Evolutionary conservation across 1,140 invertebrate species (phyloP), one percentile per base, ranked within the genome.

Genomic region (Antheraea mylitta): DNA sequence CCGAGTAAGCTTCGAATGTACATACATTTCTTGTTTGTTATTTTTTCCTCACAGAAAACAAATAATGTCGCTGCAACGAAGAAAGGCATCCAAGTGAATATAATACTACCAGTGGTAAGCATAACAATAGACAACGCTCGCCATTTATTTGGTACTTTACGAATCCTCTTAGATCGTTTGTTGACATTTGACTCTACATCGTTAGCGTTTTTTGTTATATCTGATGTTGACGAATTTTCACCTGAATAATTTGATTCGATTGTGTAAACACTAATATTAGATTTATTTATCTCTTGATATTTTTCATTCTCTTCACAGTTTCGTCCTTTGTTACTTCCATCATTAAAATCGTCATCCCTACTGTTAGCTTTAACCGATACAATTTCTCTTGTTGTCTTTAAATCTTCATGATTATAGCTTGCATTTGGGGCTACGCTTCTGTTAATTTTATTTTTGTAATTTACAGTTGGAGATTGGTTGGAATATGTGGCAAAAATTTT

Each of bases 81-180:
- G 22, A 84, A 90, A 7, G 89, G 89, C 71, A 87, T 79, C 89
- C 89, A 91, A 7, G 89, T 90, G 6, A 81, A 66, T 71, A 94
- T 79, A 71, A 94, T 93, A 76, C 93, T 93, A 7, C 92, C 91
- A 0, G 92, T 91, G 22, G 94, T 94, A 16, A 94, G 86, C 74
- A 94, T 77, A 0, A 94, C 94, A 18, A 94, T 86, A 71, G 92
- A 93, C 5, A 94, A 87, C 0, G 94, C 94, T 74, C 93, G 91
- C 89, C 92, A 94, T 83, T 93, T 94, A 45, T 87, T 92, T 5
- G 92, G 91, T 48, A 72, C 18, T 69, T 80, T 85, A 10, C 62
- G 68, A 64, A 45, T 19, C 3, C 42, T 48, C 13, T 0, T 2
- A 53, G 16, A 53, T n/a, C 16, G 9, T 7, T 53, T 37, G 37